Evolutionary conservation across 2,797 vertebrate species (phyloP).

Genomic region (Phoeniculus purpureus): DNA sequence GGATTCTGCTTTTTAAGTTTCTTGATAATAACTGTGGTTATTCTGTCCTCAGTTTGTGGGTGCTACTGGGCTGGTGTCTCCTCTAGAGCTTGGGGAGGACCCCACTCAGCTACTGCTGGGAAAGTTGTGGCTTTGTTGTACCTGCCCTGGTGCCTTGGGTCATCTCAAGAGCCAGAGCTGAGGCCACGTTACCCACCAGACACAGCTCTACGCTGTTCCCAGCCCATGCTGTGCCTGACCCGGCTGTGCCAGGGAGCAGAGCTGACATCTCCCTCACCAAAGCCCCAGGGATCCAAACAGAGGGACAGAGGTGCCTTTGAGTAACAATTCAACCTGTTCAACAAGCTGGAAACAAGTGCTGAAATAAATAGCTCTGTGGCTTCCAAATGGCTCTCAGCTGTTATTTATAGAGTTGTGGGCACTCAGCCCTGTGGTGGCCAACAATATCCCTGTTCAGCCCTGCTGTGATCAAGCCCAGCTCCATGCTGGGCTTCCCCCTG

Average conservation of each 20-base stretch:
- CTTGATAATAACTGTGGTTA: fast-evolving
- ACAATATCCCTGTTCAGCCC: constrained; percentile 37
- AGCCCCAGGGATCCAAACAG: background rate
- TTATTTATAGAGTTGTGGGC: constrained; percentile 53
- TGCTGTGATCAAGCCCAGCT: fast-evolving
- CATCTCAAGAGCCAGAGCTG: background rate
- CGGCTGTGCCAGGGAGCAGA: background rate
- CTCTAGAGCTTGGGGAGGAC: background rate
- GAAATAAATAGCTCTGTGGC: constrained; percentile 49
- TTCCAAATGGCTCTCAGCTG: constrained; percentile 18
- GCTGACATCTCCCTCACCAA: background rate
- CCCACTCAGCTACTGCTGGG: background rate
- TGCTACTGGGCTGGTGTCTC: background rate
- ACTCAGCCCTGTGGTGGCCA: background rate
- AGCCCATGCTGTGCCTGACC: fast-evolving
- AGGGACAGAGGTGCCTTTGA: constrained; percentile 44
- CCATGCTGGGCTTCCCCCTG: fast-evolving
- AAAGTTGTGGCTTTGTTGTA: background rate
- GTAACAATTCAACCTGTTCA: constrained; percentile 37
- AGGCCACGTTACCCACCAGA: background rate
- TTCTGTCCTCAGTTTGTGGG: background rate
- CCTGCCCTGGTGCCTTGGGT: background rate
- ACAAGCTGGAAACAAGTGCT: constrained; percentile 38
- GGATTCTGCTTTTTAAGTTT: background rate
- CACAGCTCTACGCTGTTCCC: background rate